These are phyloP conservation scores for Syrista parreyssii DNA, from an alignment of 2,888 invertebrate genomes.

Conservation along the genomic window DNA sequence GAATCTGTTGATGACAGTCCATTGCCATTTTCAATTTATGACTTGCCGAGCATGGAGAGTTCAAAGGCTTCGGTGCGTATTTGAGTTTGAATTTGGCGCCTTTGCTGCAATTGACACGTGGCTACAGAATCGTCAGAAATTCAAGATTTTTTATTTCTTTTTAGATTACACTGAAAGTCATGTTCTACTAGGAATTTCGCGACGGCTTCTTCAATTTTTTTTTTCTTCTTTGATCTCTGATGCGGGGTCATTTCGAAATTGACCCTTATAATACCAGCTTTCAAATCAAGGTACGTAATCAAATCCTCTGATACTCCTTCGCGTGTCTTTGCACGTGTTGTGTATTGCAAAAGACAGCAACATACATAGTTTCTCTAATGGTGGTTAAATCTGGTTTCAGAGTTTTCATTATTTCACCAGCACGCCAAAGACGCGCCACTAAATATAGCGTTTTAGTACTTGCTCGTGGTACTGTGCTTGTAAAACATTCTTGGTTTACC, in stretches of 20 bases:
- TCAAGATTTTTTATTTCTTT: not conserved
- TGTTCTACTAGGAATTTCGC: not conserved
- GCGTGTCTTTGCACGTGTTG: not conserved
- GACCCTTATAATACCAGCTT: not conserved
- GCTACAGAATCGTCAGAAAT: not conserved
- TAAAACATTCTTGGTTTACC: not conserved
- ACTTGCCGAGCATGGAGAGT: not conserved
- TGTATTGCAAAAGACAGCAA: not conserved
- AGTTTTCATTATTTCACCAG: slow-evolving; percentile 5
- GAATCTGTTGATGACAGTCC: not conserved
- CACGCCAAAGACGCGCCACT: not conserved
- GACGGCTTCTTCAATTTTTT: not conserved
- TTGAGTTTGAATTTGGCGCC: not conserved
- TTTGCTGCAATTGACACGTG: not conserved
- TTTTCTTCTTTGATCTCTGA: not conserved
- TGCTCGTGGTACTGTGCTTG: slow-evolving; percentile 1
- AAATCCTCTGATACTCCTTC: not conserved
- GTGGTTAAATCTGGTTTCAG: not conserved
- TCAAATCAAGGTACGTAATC: not conserved
- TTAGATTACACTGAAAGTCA: not conserved
- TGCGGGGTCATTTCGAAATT: not conserved
- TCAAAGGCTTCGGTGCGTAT: not conserved
- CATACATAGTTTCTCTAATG: not conserved
- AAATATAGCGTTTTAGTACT: slow-evolving; percentile 12
- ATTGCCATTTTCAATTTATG: not conserved